Evolutionary conservation across 2,888 invertebrate genomes (phyloP), one percentile per base, ranked within the genome.

Genomic region (Cheilosia vernalis): DNA sequence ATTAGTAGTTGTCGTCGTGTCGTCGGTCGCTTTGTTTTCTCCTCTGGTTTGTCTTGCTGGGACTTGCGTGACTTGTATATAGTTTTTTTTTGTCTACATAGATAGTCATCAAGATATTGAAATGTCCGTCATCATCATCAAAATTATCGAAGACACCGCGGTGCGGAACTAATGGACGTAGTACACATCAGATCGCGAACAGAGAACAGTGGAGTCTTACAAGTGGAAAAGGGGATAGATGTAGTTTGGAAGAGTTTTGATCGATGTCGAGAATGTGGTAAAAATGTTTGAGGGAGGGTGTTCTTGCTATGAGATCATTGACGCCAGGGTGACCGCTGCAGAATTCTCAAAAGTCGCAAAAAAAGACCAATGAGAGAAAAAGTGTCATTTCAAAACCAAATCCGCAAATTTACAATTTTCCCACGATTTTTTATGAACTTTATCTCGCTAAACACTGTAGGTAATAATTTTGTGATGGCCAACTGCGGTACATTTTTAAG

Each of bases 1-100:
- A 85, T 85, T 85, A 85, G 81, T 85, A 70, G 73, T 83, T 78
- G 73, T 60, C 73, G 85, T 84, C 70, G 69, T 79, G 76, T 74
- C 69, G 69, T 72, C 81, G 85, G 66, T 76, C 40, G 72, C 72
- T 72, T 73, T 85, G 85, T 76, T 13, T 76, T 64, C 44, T 69
- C 60, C 55, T 33, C 10, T 40, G 64, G 84, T 69, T 55, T 37
- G 40, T 27, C 30, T 19, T 70, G 64, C 64, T 30, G 55, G 56
- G 17, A 40, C 53, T 63, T 66, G 21, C 3, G 21, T 60, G 51
- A 7, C 17, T 53, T 19, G 19, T 53, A 17, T 53, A 56, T 30
- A n/a, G n/a, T 56, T 24, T 64, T 37, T 55, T 44, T 37, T 49
- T 79, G 76, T 61, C 63, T 67, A 51, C 47, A 19, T 47, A 64